phyloP scores from a whole-genome alignment of 2,113 vertebrate genomes.

The Xiphophorus couchianus region DNA sequence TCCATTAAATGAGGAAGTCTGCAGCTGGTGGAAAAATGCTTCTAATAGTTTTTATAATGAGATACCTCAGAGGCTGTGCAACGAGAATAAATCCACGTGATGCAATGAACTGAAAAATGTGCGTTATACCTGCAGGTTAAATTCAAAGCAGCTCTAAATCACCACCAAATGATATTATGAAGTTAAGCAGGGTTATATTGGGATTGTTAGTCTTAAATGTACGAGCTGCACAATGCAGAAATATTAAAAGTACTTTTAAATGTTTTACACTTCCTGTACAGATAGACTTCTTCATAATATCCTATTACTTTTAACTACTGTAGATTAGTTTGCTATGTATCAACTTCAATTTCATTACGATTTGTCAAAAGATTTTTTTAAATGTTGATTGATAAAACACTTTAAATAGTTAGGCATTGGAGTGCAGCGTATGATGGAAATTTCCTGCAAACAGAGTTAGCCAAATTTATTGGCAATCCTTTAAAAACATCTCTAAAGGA shows the following conservation, averaged over 20 bases:
- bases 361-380: not conserved
- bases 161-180: conserved; percentile 2
- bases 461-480: too few relatives aligned
- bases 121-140: conserved; percentile 10
- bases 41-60: conserved; percentile 37
- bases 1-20: conserved; percentile 26
- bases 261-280: too few relatives aligned
- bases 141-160: conserved; percentile 2
- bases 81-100: conserved; percentile 27
- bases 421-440: not conserved
- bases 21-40: conserved; percentile 41
- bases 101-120: conserved; percentile 31
- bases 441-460: too few relatives aligned
- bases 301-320: not conserved
- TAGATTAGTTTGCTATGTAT: not conserved
- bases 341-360: not conserved
- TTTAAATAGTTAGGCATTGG: not conserved
- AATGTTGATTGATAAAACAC: not conserved
- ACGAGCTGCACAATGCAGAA: too few relatives aligned
- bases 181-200: not conserved
- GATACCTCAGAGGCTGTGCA: conserved; percentile 13
- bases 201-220: not conserved
- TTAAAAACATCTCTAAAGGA: too few relatives aligned
- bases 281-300: too few relatives aligned
- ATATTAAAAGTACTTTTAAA: too few relatives aligned